Evolutionary conservation across 2,888 invertebrate species (phyloP), one percentile per base, ranked within the genome.

Genomic region (Melinaea marsaeus): DNA sequence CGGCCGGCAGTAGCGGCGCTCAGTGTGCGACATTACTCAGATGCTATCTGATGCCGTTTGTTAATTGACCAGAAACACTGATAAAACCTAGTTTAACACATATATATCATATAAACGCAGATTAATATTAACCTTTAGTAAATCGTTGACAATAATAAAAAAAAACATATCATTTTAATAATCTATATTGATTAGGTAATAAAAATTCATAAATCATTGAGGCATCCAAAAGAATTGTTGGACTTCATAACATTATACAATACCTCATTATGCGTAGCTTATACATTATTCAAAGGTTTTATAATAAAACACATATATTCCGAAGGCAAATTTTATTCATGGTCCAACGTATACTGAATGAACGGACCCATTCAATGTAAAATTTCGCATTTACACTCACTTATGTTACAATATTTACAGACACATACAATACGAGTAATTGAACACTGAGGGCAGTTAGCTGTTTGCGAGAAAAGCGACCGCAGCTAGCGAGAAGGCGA

Each of bases 341-440:
- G 90, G 89, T 88, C 90, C 89, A 86, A 86, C 86, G 88, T 88
- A 89, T 89, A 90, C 88, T 86, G 84, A 86, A 85, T 88, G 86
- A 88, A 87, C 86, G 89, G 89, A 90, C 89, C 90, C 79, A 85
- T 88, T 86, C 84, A 87, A 86, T 90, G 87, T 89, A 87, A 88
- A 90, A 87, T 87, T 85, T 86, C 75, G 86, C 87, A 84, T 86
- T 79, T 83, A 83, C 81, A 83, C 78, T 80, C 80, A 84, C 76
- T 86, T 83, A 72, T 70, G 58, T 83, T 90, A 90, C 90, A 90
- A 86, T 90, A 89, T 90, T 87, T 90, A 89, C 89, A 89, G 79
- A 82, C 78, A 79, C 78, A 79, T 82, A 83, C 77, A 81, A 79
- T 66, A 70, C 58, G 67, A 78, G 59, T 63, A 83, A 80, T 81